Evolutionary conservation across 2,888 invertebrate genomes (phyloP), one percentile per base, ranked within the genome.

Genomic region (Pseudoips prasinana): DNA sequence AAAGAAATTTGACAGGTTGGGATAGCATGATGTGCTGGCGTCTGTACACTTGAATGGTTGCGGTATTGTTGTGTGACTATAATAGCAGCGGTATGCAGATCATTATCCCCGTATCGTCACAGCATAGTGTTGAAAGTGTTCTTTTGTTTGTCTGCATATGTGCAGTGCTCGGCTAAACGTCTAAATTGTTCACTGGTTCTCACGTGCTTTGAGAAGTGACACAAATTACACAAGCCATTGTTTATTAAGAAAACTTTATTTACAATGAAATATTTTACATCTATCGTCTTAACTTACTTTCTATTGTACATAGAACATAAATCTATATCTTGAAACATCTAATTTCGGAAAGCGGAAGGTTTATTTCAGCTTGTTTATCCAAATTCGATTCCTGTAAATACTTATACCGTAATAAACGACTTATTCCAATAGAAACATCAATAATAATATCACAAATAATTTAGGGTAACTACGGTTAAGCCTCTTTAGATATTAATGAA

Each of bases 191-290:
- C 52, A 57, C 56, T 47, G 39, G 53, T 70, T 77, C 74, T 56
- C 75, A 76, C 69, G 70, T 55, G 56, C 61, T 65, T 71, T 74
- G 72, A 56, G 71, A 71, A 72, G 54, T 66, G 58, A 70, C 62
- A 67, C 61, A 57, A 64, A 71, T 74, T 72, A 45, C 72, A 66
- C 67, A 71, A 73, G 58, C 64, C 57, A 71, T 73, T 76, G 70
- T 78, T 76, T 75, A 55, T 75, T 63, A 75, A 64, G 63, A 75
- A 78, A 78, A 75, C 71, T 87, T 86, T 87, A 88, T 88, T 88
- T 88, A 88, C 88, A 88, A 73, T 80, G 79, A 69, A 75, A 71
- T 85, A 86, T 82, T 83, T 82, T 84, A 87, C 82, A 86, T 73
- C 74, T 80, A 75, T 68, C 56, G 47, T 73, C 70, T 67, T 74